Base-by-base conservation (phyloP, 35 echinoderm and acorn worm species). In the Anneissia japonica region DNA sequence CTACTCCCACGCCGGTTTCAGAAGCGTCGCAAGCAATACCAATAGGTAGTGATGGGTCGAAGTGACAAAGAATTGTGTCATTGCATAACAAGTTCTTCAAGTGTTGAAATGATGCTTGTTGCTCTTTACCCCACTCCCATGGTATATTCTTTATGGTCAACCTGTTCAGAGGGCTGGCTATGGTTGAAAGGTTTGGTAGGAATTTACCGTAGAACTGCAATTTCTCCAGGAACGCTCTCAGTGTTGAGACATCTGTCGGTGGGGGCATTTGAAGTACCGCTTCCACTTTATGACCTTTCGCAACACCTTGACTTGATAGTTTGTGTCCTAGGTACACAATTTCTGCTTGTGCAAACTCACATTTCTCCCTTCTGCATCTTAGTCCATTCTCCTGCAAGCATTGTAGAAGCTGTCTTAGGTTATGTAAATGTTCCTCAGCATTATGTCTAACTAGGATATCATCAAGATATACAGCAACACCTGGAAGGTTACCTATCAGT, bases 131-230 rank as follows among this genome's bases (percentile, higher is more conserved):
- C 93, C 89, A 95, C 13, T 43, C 34, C 89, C 89, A 95, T 72
- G 46, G 43, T 19, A 26, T 35, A n/a, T 85, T 74, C 38, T 95
- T 88, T 23, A 34, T 46, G 1, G 84, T 56, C 26, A 91, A 46
- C 0, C 26, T 13, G 32, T 95, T 87, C 29, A 92, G 81, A 33
- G 90, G 89, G 0, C 86, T 73, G 1, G 91, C 19, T 55, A 79
- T 10, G 9, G 90, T 81, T 17, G 94, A 97, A 10, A 97, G 38
- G 80, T 92, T 92, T 14, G 37, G 83, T 38, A 96, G 7, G 35
- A 97, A 92, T 38, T 89, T 89, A 37, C 79, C 87, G 37, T 92
- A 92, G 74, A 92, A 92, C 73, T 97, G 89, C 9, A 97, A 0
- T 39, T 90, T 31, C 13, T 84, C 90, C 14, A 92, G 43, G 56